Base-by-base conservation (phyloP, 2,888 invertebrate genomes). In the Euclidia mi region DNA sequence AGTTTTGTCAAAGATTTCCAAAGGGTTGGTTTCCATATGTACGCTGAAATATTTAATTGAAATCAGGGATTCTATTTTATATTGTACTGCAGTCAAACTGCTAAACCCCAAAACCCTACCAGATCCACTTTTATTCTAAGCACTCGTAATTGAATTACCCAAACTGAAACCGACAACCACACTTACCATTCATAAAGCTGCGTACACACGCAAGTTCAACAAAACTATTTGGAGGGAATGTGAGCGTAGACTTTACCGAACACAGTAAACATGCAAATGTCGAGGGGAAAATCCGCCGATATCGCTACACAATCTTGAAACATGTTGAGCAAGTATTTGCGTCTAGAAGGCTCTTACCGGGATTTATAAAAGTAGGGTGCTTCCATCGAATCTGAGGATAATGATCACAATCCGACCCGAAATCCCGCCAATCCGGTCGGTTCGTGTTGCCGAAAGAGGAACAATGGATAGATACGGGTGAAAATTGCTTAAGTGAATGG, bases 361-460 rank as follows among this genome's bases (percentile, higher is more conserved):
- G 85, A 82, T 84, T 85, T 84, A 80, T 80, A 81, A 81, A 85
- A 84, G 81, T 81, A 76, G 84, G 82, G 72, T 79, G 82, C 77
- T 79, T 77, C 80, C 81, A 79, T 82, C 76, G 84, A 82, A 84
- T 85, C 83, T 77, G 76, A 61, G 83, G 87, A 88, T 89, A 89
- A 89, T 87, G 87, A 87, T 85, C 79, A 74, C 84, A 85, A 86
- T 85, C 84, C 87, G 72, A 72, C 75, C 76, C 72, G 62, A 79
- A 79, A 83, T 81, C 80, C 79, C 70, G 70, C 67, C 71, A 78
- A 85, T 82, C 80, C 71, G 77, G n/a, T n/a, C n/a, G n/a, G 70
- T 73, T 71, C 71, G 67, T 71, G 58, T 76, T 73, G 65, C 65
- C 53, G 50, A 62, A 55, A 76, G 50, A 68, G 51, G 56, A 53